Evolutionary conservation across 2,888 invertebrate genomes (phyloP).

Genomic region (Pantelozetes paolii): DNA sequence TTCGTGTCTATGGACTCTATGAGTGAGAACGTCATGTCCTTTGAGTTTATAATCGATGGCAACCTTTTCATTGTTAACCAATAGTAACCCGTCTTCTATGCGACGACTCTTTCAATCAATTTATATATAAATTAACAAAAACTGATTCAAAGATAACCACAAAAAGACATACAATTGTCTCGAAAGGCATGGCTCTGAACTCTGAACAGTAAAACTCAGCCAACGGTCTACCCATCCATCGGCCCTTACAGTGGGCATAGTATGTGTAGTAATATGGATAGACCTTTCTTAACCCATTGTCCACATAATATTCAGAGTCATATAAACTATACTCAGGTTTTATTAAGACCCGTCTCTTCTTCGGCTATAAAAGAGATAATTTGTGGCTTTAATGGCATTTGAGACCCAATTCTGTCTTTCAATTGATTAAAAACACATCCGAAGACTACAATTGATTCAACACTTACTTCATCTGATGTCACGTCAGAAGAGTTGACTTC

Average conservation of each 20-base stretch:
- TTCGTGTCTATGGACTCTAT: constrained; percentile 97
- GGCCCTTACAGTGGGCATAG: constrained; percentile 89
- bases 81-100: constrained; percentile 45
- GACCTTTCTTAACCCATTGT: constrained; percentile 91
- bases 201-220: constrained; percentile 87
- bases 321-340: constrained; percentile 50
- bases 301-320: constrained; percentile 90
- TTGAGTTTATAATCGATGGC: constrained; percentile 84
- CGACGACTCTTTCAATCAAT: constrained; percentile 37
- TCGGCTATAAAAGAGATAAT: constrained; percentile 1
- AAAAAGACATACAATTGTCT: constrained; percentile 73
- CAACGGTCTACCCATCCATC: constrained; percentile 91
- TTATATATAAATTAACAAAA: constrained; percentile 41
- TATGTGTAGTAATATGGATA: constrained; percentile 96
- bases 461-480: background rate
- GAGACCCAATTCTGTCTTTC: background rate
- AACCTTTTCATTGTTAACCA: constrained; percentile 61
- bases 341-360: background rate
- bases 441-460: too few species aligned
- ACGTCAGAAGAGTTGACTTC: background rate
- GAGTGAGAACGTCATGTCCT: constrained; percentile 86
- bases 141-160: too few species aligned
- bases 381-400: too few species aligned
- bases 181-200: constrained; percentile 88
- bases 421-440: too few species aligned